phyloP scores from a whole-genome alignment of 2,888 invertebrate genomes.

The Agrochola lychnidis region DNA sequence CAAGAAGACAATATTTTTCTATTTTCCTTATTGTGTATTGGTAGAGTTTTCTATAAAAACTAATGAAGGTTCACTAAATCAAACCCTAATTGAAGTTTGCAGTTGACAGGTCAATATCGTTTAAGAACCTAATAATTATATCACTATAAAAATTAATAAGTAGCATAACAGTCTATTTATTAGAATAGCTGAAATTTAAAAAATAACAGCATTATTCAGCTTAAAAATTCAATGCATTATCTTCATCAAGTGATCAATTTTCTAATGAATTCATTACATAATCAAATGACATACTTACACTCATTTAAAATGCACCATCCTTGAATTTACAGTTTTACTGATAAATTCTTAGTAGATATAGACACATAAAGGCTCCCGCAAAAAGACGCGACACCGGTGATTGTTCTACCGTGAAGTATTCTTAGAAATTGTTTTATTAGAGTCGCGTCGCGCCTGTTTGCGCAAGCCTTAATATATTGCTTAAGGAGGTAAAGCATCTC shows the following conservation, averaged over 20 bases:
- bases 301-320: neutral
- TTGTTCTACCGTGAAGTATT: too few species aligned
- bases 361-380: too few species aligned
- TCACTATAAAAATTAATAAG: neutral
- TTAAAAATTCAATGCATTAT: neutral
- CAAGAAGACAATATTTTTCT: neutral
- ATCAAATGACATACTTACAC: conserved; percentile 13
- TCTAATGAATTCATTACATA: neutral
- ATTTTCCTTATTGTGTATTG: neutral
- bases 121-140: too few species aligned
- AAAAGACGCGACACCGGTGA: too few species aligned
- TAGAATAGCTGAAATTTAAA: neutral
- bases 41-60: too few species aligned
- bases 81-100: neutral
- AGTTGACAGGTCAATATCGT: neutral
- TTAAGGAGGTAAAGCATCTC: conserved; percentile 20
- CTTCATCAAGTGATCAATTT: neutral
- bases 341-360: neutral
- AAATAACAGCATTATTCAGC: neutral
- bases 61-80: neutral
- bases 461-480: neutral
- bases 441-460: too few species aligned
- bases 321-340: neutral
- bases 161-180: neutral
- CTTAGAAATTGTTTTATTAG: too few species aligned